Evolutionary conservation across 2,113 vertebrate species (phyloP).

Genomic region (Boleophthalmus pectinirostris): DNA sequence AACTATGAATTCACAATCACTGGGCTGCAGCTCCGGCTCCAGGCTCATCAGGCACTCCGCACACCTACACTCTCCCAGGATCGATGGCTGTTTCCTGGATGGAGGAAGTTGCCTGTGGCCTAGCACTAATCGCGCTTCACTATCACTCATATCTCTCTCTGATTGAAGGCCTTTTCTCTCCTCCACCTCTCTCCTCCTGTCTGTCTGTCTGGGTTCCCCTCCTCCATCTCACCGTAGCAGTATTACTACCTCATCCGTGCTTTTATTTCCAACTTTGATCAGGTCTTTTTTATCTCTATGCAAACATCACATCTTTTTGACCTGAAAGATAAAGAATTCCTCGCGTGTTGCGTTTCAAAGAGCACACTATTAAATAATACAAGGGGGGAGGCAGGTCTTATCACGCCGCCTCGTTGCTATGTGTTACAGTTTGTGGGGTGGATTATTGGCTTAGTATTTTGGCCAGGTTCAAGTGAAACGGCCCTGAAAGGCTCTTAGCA

Average conservation of each 20-base stretch:
- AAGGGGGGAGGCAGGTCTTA: slow-evolving; percentile 43
- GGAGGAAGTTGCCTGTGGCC: slow-evolving; percentile 38
- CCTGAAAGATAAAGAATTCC: slow-evolving; percentile 36
- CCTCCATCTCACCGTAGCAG: slow-evolving; percentile 24
- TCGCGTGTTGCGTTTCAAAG: slow-evolving; percentile 41
- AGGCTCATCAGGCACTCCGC: slow-evolving; percentile 27
- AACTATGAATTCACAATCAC: slow-evolving; percentile 15
- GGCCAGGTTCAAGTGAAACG: slow-evolving; percentile 91
- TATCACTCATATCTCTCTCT: slow-evolving; percentile 29
- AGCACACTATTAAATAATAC: slow-evolving; percentile 66
- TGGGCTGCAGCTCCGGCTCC: slow-evolving; percentile 27
- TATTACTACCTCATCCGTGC: slow-evolving; percentile 16
- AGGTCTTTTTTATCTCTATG: slow-evolving; percentile 27
- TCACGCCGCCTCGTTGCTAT: slow-evolving; percentile 35
- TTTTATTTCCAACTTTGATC: slow-evolving; percentile 26
- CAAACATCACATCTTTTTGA: slow-evolving; percentile 11
- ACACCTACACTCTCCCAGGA: slow-evolving; percentile 38
- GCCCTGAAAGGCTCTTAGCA: slow-evolving; percentile 87
- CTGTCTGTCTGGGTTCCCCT: slow-evolving; percentile 29
- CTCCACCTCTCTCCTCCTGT: slow-evolving; percentile 7
- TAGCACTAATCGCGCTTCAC: slow-evolving; percentile 53
- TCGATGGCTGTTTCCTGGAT: slow-evolving; percentile 55
- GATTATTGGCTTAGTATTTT: slow-evolving; percentile 96
- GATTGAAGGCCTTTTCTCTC: slow-evolving; percentile 38
- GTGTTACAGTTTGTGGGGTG: slow-evolving; percentile 42